Evolutionary conservation across 1,140 invertebrate genomes (phyloP), one percentile per base, ranked within the genome.

Genomic region (Triops longicaudatus): DNA sequence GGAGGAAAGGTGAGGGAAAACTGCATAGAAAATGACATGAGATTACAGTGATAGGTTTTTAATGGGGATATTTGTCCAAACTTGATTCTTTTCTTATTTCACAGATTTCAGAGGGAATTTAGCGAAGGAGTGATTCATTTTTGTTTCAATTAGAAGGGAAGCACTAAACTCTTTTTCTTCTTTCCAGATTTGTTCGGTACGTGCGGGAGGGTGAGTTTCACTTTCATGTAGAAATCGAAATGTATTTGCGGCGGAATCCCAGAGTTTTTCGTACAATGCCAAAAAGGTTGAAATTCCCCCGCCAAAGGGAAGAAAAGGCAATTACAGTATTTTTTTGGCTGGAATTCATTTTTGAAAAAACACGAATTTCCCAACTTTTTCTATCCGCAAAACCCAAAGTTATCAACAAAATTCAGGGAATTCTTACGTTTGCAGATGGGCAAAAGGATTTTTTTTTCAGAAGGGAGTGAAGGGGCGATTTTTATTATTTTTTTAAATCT

Each of bases 1-100:
- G 31, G n/a, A n/a, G 31, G 31, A 37, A 37, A 37, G 31, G 31
- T 37, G 31, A 37, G 31, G 31, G 31, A 37, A 37, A 37, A 37
- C 50, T 63, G 50, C 50, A 63, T 63, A 63, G 50, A 63, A 63
- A 63, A 63, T 63, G 50, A 63, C 50, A 63, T 63, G 50, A 63
- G 50, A 22, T 37, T 37, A 63, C 50, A 63, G 14, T 63, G 50
- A 22, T 63, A 22, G 50, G 7, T 4, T 37, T 37, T 37, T 63
- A 22, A 5, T 63, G 50, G 50, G 44, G 50, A 22, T 4, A 22
- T 17, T 17, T 4, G 50, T 9, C 22, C 6, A 17, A 22, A 22
- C 17, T 63, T 10, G 14, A 63, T 63, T 63, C 22, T 63, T 63
- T 63, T 63, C 14, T 63, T 63, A 63, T 63, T 63, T 5, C 3